Conservation (phyloP, 1,140 invertebrate species). For the Aphelenchoides fujianensis region DNA sequence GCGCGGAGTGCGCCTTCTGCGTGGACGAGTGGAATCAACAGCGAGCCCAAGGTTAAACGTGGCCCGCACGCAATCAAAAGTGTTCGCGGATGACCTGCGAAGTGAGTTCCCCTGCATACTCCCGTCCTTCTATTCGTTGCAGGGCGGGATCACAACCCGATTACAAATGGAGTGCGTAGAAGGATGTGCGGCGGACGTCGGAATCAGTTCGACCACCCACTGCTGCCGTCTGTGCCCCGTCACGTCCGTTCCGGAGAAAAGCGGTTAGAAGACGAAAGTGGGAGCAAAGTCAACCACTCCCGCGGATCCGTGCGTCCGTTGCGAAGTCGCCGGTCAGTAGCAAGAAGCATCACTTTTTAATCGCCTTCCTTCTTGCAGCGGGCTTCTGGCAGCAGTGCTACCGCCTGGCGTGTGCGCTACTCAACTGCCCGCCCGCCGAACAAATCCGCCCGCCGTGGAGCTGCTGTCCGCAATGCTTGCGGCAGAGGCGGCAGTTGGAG, state of each 20-base stretch:
- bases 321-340: conserved; percentile 13
- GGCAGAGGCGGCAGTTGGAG: not conserved
- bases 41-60: not conserved
- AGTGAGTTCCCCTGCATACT: not conserved
- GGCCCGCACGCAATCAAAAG: not conserved
- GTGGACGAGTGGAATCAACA: not conserved
- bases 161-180: conserved; percentile 14
- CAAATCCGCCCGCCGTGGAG: not conserved
- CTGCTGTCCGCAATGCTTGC: conserved; percentile 13
- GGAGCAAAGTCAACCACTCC: not conserved
- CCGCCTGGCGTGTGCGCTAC: not conserved
- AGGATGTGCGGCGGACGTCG: not conserved
- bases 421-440: conserved; percentile 12
- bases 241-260: too few relatives aligned
- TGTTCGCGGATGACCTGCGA: conserved; percentile 7
- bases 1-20: conserved; percentile 5
- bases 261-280: too few relatives aligned
- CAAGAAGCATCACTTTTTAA: not conserved
- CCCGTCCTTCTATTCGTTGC: not conserved
- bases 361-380: not conserved
- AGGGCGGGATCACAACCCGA: conserved; percentile 15
- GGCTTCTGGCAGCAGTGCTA: conserved; percentile 2
- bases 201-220: not conserved
- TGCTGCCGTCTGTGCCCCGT: conserved; percentile 17
- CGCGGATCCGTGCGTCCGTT: conserved; percentile 13